phyloP scores from a whole-genome alignment of 2,888 invertebrate species.

The Napeogenes sylphis region DNA sequence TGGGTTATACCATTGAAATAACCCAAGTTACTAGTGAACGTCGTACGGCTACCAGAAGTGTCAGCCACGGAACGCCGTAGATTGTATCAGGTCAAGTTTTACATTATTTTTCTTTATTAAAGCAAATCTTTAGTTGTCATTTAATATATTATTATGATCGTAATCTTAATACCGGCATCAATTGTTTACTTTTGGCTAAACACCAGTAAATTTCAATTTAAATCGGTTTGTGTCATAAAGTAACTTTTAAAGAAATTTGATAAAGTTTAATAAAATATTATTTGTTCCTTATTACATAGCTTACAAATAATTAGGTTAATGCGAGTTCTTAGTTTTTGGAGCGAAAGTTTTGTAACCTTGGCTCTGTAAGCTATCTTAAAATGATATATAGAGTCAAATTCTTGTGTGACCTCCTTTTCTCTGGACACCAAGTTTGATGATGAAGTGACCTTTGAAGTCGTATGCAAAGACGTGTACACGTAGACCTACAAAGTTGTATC shows the following conservation, averaged over 20 bases:
- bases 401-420: constrained; percentile 3
- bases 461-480: constrained; percentile 52
- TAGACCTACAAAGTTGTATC: constrained; percentile 57
- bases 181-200: constrained; percentile 47
- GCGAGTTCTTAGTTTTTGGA: constrained; percentile 26
- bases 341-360: constrained; percentile 30
- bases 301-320: constrained; percentile 30
- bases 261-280: background rate
- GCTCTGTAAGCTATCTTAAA: constrained; percentile 18
- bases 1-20: constrained; percentile 61
- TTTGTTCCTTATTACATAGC: background rate
- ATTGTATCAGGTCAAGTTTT: constrained; percentile 40
- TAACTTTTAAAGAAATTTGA: background rate
- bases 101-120: constrained; percentile 14
- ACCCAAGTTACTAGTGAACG: constrained; percentile 54
- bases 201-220: background rate
- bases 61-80: constrained; percentile 45
- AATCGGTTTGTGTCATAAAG: background rate
- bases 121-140: constrained; percentile 21
- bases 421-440: constrained; percentile 28
- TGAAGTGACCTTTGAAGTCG: constrained; percentile 42
- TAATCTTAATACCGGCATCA: constrained; percentile 44
- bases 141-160: constrained; percentile 22
- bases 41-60: constrained; percentile 51
- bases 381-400: constrained; percentile 9